Evolutionary conservation across 2,888 invertebrate species (phyloP), one percentile per base, ranked within the genome.

Genomic region (Apotomis betuletana): DNA sequence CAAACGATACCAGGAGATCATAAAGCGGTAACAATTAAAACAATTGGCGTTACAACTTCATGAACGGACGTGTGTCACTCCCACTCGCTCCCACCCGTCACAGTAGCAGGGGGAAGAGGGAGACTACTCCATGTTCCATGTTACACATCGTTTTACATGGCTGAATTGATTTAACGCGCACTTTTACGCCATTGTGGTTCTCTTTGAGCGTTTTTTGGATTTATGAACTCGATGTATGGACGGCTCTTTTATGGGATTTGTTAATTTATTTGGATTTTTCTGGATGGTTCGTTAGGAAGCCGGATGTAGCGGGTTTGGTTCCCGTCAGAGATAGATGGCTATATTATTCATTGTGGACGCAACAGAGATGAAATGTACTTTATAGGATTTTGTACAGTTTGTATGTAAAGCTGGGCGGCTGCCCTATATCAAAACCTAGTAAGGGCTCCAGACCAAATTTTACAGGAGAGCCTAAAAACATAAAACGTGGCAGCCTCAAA

Each of bases 1-100:
- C 9, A 59, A 57, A 57, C 67, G 13, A 52, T 67, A 71, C 71
- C n/a, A 67, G 64, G 65, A 65, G 74, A 78, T 77, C 76, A 78
- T 78, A 79, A 75, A 64, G 75, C 74, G 74, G 77, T 78, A 74
- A 78, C 76, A 75, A 78, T 79, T 78, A 75, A 77, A 79, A 77
- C 76, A 79, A 79, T 78, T 77, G 76, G 74, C 70, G 75, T 74
- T 75, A 78, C 77, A 74, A 74, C 72, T 77, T 77, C 67, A 77
- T 78, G 76, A 70, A 65, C 59, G 69, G 61, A 67, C 71, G 70
- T 73, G 62, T 60, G 60, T 61, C 57, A 54, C 62, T 57, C 70
- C 72, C 60, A 46, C 67, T 62, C 69, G 61, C 69, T 65, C 69
- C 69, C 67, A 38, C 46, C 15, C 15, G n/a, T 4, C 1, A 46